These are phyloP conservation scores for Cyrtodaria siliqua DNA, from an alignment of 2,888 invertebrate genomes.

Conservation along the genomic window DNA sequence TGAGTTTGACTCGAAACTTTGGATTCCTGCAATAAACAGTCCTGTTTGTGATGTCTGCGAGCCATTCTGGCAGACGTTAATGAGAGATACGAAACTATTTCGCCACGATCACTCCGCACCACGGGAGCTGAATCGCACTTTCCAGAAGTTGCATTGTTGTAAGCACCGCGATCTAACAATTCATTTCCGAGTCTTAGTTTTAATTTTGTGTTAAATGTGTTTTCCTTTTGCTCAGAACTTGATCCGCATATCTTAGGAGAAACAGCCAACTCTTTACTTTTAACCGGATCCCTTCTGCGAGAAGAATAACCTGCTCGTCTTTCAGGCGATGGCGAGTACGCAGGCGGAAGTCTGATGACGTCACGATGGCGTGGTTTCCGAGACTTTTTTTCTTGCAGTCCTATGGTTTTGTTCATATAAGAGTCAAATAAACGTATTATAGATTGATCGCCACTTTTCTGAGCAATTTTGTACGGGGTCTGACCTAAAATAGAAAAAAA, in stretches of 20 bases:
- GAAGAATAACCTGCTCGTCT: background rate
- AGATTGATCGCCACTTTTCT: conserved; percentile 49
- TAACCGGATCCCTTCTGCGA: too few species aligned
- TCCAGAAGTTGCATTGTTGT: conserved; percentile 3
- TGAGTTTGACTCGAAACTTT: background rate
- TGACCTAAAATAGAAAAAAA: conserved; percentile 59
- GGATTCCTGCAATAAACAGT: conserved; percentile 41
- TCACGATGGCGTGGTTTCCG: conserved; percentile 52
- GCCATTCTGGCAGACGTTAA: conserved; percentile 58
- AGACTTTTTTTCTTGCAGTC: conserved; percentile 39
- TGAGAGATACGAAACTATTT: conserved; percentile 33
- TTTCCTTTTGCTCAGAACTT: too few species aligned
- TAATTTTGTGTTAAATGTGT: too few species aligned
- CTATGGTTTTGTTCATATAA: conserved; percentile 28
- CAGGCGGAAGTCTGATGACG: conserved; percentile 24
- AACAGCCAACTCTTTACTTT: too few species aligned
- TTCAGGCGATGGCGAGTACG: conserved; percentile 56
- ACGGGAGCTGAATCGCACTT: conserved; percentile 47
- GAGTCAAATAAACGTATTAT: conserved; percentile 57
- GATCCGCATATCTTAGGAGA: too few species aligned
- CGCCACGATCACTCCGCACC: conserved; percentile 29
- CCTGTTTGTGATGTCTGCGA: conserved; percentile 57
- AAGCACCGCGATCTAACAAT: background rate
- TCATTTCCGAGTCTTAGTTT: too few species aligned
- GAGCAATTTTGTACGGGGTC: conserved; percentile 62